Base-by-base conservation (phyloP, 2,113 vertebrate genomes). In the Upupa epops region DNA sequence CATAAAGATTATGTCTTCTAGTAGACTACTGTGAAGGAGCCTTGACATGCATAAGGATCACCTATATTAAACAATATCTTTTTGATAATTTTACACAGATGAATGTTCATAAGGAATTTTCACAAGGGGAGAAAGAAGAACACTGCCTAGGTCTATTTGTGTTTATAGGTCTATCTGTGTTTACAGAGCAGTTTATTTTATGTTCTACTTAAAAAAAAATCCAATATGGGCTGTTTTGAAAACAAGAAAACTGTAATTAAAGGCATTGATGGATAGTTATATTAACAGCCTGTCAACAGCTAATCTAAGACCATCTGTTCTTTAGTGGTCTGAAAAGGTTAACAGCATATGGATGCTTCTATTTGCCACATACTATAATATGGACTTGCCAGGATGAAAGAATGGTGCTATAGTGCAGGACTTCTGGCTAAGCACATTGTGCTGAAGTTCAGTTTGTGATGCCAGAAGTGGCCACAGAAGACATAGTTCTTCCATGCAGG, bases 231-330 rank as follows among this genome's bases (percentile, higher is more conserved):
- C 80, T 74, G 56, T 86, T 93, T 83, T 74, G 91, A 88, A 90
- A 93, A 92, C 76, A 90, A 70, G 80, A 60, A 90, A 77, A 64
- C 25, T 59, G 86, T 70, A 83, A 93, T 90, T 88, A 86, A 90
- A 79, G 61, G 72, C 90, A 80, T 29, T 93, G 90, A 94, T 88
- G 84, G 92, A 83, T 80, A 34, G 80, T 74, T 92, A 17, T 76
- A 88, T 93, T 74, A 90, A 49, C 94, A 91, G 59, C 68, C 69
- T 11, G 11, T 89, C 90, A 94, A 48, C 90, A 73, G 83, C 88
- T 86, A 64, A 90, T 90, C 88, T 22, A 80, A 70, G 88, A 45
- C 94, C 83, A 90, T 93, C 92, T 95, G 88, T 34, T 94, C 42
- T 14, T 34, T 37, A 16, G 13, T 37, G 94, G 72, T 13, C 88